Percentiles rank a stretch among this genome's conserved stretches.
Conservation (phyloP, 2,113 vertebrate species). For the Galemys pyrenaicus region DNA sequence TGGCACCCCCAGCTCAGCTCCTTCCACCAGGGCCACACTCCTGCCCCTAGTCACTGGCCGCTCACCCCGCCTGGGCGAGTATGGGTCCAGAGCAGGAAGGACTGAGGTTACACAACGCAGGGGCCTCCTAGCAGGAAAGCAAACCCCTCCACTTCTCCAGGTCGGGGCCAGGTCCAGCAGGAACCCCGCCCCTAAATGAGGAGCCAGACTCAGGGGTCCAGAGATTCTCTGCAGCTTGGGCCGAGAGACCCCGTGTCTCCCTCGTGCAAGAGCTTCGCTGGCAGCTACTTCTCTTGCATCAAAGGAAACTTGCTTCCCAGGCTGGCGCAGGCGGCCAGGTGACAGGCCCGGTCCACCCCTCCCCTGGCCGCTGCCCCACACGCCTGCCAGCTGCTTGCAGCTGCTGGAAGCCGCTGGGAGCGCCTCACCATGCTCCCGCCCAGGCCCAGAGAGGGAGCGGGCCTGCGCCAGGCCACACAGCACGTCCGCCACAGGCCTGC, state of each 20-base stretch:
- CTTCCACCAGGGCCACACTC: not conserved
- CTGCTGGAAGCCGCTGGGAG: not conserved
- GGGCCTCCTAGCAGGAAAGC: not conserved
- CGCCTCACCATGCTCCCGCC: not conserved
- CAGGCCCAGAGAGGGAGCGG: not conserved
- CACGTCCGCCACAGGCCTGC: not conserved
- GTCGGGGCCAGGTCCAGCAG: not conserved
- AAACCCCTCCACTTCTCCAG: not conserved
- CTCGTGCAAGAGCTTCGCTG: not conserved
- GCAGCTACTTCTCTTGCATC: not conserved
- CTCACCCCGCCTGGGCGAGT: no score
- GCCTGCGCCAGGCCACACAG: conserved; percentile 1
- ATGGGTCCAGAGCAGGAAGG: no score
- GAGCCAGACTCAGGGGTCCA: not conserved
- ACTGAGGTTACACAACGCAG: not conserved
- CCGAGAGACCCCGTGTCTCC: not conserved
- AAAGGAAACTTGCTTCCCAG: not conserved
- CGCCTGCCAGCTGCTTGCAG: not conserved
- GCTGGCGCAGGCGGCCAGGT: not conserved
- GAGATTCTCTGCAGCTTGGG: not conserved
- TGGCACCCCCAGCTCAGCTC: no score
- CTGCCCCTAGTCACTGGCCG: not conserved
- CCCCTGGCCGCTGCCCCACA: no score
- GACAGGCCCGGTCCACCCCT: not conserved
- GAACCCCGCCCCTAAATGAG: not conserved